Evolutionary conservation across 2,888 invertebrate genomes (phyloP).

Genomic region (Hoplodrina ambigua): DNA sequence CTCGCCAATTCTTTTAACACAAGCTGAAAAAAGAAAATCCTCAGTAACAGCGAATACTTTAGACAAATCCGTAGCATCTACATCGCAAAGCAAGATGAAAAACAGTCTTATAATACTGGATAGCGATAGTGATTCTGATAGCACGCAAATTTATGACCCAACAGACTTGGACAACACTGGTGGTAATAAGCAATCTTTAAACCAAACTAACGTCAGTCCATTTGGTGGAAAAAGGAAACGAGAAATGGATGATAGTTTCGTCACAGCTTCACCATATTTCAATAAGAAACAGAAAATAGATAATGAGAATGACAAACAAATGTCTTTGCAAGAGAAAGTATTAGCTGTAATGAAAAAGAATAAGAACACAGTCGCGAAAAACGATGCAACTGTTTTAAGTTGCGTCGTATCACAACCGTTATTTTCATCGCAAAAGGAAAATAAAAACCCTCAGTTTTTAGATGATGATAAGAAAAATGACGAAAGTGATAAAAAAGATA

Average conservation of each 20-base stretch:
- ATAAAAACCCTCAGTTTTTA: slow-evolving; percentile 68
- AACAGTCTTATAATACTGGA: slow-evolving; percentile 80
- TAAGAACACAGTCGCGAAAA: slow-evolving; percentile 63
- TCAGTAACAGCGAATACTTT: slow-evolving; percentile 41
- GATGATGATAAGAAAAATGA: slow-evolving; percentile 57
- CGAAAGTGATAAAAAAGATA: slow-evolving; percentile 58
- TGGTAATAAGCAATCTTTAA: slow-evolving; percentile 34
- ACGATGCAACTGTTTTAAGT: slow-evolving; percentile 69
- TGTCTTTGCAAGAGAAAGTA: slow-evolving; percentile 80
- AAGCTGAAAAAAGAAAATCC: slow-evolving; percentile 75
- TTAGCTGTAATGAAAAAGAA: slow-evolving; percentile 76
- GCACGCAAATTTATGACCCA: slow-evolving; percentile 72
- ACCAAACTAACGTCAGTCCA: slow-evolving; percentile 43
- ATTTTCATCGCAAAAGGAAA: slow-evolving; percentile 78
- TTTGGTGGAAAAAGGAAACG: slow-evolving; percentile 75
- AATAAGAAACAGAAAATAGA: slow-evolving; percentile 80
- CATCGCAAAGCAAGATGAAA: slow-evolving; percentile 55
- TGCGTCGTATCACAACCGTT: slow-evolving; percentile 70
- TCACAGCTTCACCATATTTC: slow-evolving; percentile 81
- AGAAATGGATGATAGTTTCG: slow-evolving; percentile 68
- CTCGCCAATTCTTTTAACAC: slow-evolving; percentile 82
- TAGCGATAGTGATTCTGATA: slow-evolving; percentile 82
- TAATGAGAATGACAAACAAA: slow-evolving; percentile 60
- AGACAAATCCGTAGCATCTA: slow-evolving; percentile 42
- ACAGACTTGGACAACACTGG: slow-evolving; percentile 42